phyloP scores from a whole-genome alignment of 2,113 vertebrate genomes.

The Pollimyrus isidori region DNA sequence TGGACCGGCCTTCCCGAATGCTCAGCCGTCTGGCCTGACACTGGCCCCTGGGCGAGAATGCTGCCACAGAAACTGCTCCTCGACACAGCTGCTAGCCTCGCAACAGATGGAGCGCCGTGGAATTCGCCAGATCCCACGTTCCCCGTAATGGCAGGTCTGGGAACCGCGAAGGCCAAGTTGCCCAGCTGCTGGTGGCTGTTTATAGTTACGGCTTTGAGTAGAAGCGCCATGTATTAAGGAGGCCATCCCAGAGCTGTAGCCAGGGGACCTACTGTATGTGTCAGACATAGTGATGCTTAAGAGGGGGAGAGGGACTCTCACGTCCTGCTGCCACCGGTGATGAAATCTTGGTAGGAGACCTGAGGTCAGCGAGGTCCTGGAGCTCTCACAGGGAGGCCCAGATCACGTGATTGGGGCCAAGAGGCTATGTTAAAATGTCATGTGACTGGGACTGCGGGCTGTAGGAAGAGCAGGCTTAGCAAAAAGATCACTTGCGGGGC shows the following conservation, averaged over 20 bases:
- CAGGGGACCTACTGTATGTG: background rate
- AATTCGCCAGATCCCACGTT: background rate
- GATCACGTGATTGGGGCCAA: slow-evolving; percentile 4
- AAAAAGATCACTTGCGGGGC: slow-evolving; percentile 12
- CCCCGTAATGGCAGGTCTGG: background rate
- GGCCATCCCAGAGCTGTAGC: background rate
- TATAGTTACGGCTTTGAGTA: background rate
- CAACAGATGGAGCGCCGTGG: background rate
- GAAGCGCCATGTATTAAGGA: background rate
- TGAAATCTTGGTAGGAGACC: background rate
- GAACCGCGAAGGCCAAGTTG: background rate
- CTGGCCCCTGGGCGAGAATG: background rate
- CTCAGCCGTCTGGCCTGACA: background rate
- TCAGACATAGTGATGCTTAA: background rate
- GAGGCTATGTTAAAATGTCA: background rate
- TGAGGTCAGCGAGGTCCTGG: background rate
- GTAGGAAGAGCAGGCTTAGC: slow-evolving; percentile 4
- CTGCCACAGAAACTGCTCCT: background rate
- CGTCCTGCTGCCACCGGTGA: background rate
- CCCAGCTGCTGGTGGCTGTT: background rate
- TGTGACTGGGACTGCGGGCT: slow-evolving; percentile 5
- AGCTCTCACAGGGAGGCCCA: background rate
- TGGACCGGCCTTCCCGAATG: background rate
- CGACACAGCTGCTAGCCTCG: background rate
- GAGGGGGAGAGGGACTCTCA: background rate